Evolutionary conservation across 1,140 invertebrate genomes (phyloP).

Genomic region (Helicoverpa zea): DNA sequence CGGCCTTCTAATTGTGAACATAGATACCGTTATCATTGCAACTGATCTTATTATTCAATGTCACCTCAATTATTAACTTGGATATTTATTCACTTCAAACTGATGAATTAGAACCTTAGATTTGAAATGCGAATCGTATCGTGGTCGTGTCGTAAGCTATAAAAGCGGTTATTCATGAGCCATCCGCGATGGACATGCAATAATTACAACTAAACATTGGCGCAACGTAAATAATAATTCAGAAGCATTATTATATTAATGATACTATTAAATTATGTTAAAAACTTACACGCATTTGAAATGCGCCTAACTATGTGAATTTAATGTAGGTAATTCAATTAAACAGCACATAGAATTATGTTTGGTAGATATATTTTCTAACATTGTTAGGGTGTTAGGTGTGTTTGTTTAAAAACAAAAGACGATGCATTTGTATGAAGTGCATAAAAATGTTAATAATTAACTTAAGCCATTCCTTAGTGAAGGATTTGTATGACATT

Average conservation of each 20-base stretch:
- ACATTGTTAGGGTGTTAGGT: background rate
- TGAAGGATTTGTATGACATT: too few species aligned
- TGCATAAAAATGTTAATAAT: background rate
- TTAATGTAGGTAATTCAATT: background rate
- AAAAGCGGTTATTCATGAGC: constrained; percentile 41
- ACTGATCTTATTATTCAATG: too few species aligned
- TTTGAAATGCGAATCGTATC: constrained; percentile 33
- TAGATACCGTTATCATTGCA: too few species aligned
- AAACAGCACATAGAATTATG: background rate
- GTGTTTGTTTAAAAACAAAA: background rate
- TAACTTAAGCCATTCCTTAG: too few species aligned
- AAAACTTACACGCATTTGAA: background rate
- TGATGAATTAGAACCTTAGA: too few species aligned
- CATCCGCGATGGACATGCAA: constrained; percentile 56
- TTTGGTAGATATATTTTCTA: background rate
- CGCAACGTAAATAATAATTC: constrained; percentile 45
- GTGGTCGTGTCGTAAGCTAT: constrained; percentile 32
- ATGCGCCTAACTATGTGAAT: background rate
- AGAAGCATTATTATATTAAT: constrained; percentile 28
- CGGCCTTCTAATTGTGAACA: too few species aligned
- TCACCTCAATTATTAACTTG: too few species aligned
- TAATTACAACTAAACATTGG: constrained; percentile 43
- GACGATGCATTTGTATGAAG: background rate
- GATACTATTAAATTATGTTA: constrained; percentile 8
- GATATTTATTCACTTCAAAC: too few species aligned